phyloP scores from a whole-genome alignment of 2,888 invertebrate species.

The Lamproptera curius region DNA sequence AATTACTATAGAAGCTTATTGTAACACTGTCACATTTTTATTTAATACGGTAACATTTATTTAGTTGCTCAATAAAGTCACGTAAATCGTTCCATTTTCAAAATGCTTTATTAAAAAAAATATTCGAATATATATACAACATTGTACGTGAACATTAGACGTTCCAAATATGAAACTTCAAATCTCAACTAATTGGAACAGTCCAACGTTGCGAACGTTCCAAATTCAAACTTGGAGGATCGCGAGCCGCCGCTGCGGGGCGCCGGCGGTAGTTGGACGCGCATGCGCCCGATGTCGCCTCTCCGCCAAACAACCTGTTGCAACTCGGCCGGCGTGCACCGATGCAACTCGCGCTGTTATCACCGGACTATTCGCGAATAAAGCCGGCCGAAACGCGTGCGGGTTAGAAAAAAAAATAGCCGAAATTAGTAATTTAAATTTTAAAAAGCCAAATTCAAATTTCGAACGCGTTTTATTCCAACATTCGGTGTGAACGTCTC shows the following conservation, averaged over 20 bases:
- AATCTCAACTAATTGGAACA: not conserved
- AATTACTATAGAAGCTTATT: too few relatives aligned
- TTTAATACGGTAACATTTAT: too few relatives aligned
- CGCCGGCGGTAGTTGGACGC: conserved; percentile 47
- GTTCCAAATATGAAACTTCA: not conserved
- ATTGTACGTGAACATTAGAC: too few relatives aligned
- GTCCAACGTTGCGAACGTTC: not conserved
- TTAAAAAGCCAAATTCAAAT: conserved; percentile 23
- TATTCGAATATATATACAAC: too few relatives aligned
- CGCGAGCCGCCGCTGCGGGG: conserved; percentile 51
- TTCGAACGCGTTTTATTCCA: conserved; percentile 26
- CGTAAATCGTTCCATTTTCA: too few relatives aligned
- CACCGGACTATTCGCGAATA: conserved; percentile 45
- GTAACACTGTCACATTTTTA: too few relatives aligned
- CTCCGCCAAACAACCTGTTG: conserved; percentile 74
- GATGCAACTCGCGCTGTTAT: conserved; percentile 62
- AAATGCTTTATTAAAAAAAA: conserved; percentile 3
- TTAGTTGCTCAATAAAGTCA: too few relatives aligned
- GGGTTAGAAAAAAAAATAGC: not conserved
- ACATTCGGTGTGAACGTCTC: too few relatives aligned
- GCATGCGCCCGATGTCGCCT: conserved; percentile 54
- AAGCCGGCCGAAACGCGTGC: conserved; percentile 27
- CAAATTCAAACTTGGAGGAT: not conserved
- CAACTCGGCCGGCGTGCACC: conserved; percentile 70
- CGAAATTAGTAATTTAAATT: conserved; percentile 13